Base-by-base conservation (phyloP, 2,113 vertebrate genomes). In the Platanista minor region DNA sequence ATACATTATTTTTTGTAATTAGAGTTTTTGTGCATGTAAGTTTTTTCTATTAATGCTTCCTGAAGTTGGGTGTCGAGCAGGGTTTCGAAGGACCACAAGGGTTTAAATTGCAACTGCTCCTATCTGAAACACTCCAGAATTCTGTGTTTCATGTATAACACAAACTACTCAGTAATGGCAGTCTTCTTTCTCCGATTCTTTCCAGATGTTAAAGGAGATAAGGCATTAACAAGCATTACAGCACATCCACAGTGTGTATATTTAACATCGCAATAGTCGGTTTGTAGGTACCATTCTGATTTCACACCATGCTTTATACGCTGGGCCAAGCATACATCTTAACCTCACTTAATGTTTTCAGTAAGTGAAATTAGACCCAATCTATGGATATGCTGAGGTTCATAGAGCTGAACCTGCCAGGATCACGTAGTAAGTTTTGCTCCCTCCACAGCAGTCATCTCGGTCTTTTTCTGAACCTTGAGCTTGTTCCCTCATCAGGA, bases 221-320 rank as follows among this genome's bases (percentile, higher is more conserved):
- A 77, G 57, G n/a, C 72, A 95, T 95, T 88, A 93, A 46, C 29
- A 87, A 86, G 25, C 59, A 71, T 83, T 92, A 91, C 81, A 91
- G 67, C 17, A 61, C 25, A 54, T 83, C 31, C 57, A 41, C 31
- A 75, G 10, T 52, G 31, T 31, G 3, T 64, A 6, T 90, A 49
- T 78, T 95, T 92, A n/a, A 86, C 87, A 36, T 90, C 36, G 21
- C 57, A 74, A 2, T 72, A 49, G 27, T 52, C 27, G 18, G 8
- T 61, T 78, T 54, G n/a, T 71, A 54, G 29, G 23, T 57, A 33
- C 27, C 46, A n/a, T 88, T 81, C 61, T 88, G 66, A 81, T 46
- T 74, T 92, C 31, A 49, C 71, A 52, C 21, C 39, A 75, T 67
- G 31, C 6, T 94, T 15, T 67, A 2, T 46, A 11, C 31, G 14